Conservation (phyloP, 2,888 invertebrate genomes). For the Nemurella pictetii region DNA sequence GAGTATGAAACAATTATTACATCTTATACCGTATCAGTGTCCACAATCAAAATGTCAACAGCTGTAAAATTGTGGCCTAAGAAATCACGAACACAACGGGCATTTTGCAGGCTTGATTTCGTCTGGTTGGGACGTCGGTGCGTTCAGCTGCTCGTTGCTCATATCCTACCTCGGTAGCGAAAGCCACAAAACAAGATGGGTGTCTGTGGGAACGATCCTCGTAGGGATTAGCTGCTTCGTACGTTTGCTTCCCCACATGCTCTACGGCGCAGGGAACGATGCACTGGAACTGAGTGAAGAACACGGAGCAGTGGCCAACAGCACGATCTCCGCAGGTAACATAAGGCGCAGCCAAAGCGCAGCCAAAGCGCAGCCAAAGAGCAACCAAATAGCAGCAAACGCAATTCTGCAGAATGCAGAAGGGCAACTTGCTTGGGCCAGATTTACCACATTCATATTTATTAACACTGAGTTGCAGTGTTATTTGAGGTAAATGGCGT, state of each 20-base stretch:
- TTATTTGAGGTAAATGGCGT: too few relatives aligned
- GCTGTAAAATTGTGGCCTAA: too few relatives aligned
- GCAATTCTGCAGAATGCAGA: too few relatives aligned
- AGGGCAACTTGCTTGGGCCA: too few relatives aligned
- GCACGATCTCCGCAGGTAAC: background rate
- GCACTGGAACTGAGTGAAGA: constrained; percentile 44
- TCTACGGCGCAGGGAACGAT: constrained; percentile 46
- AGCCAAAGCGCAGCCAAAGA: too few relatives aligned
- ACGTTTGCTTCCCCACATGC: constrained; percentile 44
- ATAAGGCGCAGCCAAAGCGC: background rate
- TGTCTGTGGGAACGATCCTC: constrained; percentile 64
- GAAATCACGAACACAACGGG: too few relatives aligned
- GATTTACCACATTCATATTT: too few relatives aligned
- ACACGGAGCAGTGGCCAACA: constrained; percentile 34
- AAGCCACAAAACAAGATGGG: constrained; percentile 67
- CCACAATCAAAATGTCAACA: too few relatives aligned
- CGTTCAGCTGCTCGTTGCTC: constrained; percentile 42
- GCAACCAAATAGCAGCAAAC: too few relatives aligned
- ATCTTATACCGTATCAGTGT: too few relatives aligned
- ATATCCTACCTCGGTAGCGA: constrained; percentile 44
- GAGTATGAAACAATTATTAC: too few relatives aligned
- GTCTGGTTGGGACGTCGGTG: constrained; percentile 34
- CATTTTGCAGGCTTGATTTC: constrained; percentile 31
- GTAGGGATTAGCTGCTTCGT: constrained; percentile 61
- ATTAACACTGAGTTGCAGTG: too few relatives aligned